Percentiles rank a stretch among this genome's conserved stretches.
phyloP scores from a whole-genome alignment of 2,797 vertebrate species.

The Enteromius fasciolatus region DNA sequence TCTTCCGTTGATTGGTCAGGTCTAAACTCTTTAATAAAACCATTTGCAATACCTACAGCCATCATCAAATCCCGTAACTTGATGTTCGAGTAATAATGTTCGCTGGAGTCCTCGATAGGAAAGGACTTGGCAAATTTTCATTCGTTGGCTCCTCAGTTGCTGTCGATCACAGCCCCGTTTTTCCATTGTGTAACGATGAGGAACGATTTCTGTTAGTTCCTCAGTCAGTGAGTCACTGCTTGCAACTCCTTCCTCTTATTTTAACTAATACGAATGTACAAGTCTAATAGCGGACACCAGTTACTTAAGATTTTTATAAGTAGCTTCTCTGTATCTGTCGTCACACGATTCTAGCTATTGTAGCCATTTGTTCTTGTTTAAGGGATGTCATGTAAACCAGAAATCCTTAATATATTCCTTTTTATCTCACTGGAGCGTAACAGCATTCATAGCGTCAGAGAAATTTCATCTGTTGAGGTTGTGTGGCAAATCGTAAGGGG shows the following conservation, averaged over 20 bases:
- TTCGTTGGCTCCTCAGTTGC: conserved; percentile 19
- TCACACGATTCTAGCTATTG: conserved; percentile 26
- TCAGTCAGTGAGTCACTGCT: conserved; percentile 17
- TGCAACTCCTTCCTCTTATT: conserved; percentile 27
- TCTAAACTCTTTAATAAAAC: conserved; percentile 1
- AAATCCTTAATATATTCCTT: conserved; percentile 46
- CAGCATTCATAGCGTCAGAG: conserved; percentile 1
- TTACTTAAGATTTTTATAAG: conserved; percentile 20
- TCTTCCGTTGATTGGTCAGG: conserved; percentile 15
- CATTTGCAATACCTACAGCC: conserved; percentile 8
- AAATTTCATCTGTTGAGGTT: not conserved
- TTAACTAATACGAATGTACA: conserved; percentile 39
- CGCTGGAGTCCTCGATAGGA: conserved; percentile 4
- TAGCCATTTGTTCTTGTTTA: conserved; percentile 48
- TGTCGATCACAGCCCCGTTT: conserved; percentile 7
- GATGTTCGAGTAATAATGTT: conserved; percentile 3
- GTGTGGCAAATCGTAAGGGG: conserved; percentile 36
- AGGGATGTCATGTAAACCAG: conserved; percentile 43
- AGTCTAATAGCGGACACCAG: conserved; percentile 34
- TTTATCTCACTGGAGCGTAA: conserved; percentile 23
- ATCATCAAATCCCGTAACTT: conserved; percentile 8
- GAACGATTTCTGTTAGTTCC: conserved; percentile 19
- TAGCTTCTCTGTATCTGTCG: conserved; percentile 41
- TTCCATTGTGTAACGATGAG: not conserved
- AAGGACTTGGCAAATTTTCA: conserved; percentile 36